A percentile compares a stretch with the other conserved stretches of the same genome.
These are phyloP conservation scores for Drosophila kurseongensis DNA, from an alignment of 1,140 invertebrate genomes.

Conservation along the genomic window DNA sequence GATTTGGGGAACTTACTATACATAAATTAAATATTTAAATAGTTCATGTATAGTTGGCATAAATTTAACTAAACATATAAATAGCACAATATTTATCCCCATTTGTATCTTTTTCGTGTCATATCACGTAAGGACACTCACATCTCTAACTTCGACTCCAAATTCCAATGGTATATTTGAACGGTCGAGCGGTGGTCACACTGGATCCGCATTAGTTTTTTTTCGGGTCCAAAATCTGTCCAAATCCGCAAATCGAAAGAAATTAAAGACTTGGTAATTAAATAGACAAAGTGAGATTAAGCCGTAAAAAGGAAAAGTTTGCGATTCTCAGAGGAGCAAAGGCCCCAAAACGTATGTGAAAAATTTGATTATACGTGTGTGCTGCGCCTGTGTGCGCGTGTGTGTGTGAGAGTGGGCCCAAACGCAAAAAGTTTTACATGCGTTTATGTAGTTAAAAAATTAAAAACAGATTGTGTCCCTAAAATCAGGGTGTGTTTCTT, in stretches of 20 bases:
- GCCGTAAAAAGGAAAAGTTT: slow-evolving; percentile 1
- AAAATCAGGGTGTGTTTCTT: slow-evolving; percentile 15
- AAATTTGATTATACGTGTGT: slow-evolving; percentile 62
- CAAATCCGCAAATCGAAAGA: slow-evolving; percentile 19
- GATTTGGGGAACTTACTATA: too few species aligned
- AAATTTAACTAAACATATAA: too few species aligned
- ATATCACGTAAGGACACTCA: too few species aligned
- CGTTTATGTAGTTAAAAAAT: slow-evolving; percentile 58
- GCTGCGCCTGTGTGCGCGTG: slow-evolving; percentile 26
- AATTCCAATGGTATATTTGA: slow-evolving; percentile 5
- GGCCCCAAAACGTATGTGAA: slow-evolving; percentile 62
- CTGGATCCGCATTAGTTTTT: slow-evolving; percentile 41
- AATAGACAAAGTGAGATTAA: slow-evolving; percentile 10
- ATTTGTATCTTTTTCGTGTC: background rate
- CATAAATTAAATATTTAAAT: too few species aligned
- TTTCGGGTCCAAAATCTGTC: slow-evolving; percentile 29
- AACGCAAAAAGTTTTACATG: slow-evolving; percentile 74
- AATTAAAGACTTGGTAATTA: slow-evolving; percentile 10
- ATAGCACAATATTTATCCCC: too few species aligned
- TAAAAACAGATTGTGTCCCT: slow-evolving; percentile 43
- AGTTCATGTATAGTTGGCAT: too few species aligned
- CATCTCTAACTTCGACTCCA: background rate
- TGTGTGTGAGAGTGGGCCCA: slow-evolving; percentile 54
- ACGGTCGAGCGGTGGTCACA: slow-evolving; percentile 4
- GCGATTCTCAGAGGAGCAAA: slow-evolving; percentile 45